These are phyloP conservation scores for Cylas formicarius DNA, from an alignment of 1,140 invertebrate species.

Conservation along the genomic window DNA sequence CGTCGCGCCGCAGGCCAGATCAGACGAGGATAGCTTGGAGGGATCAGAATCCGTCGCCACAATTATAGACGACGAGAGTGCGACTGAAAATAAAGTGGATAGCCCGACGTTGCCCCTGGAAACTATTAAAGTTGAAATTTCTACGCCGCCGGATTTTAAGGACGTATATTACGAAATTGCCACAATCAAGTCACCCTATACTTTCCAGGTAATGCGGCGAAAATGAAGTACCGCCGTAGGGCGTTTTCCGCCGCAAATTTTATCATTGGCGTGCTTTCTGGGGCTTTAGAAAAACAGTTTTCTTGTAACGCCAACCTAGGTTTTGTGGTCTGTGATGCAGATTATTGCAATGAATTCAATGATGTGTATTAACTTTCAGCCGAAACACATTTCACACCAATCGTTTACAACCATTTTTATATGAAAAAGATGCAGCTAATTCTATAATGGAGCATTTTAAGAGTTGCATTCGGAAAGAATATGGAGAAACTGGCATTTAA, in stretches of 20 bases:
- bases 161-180: constrained; percentile 82
- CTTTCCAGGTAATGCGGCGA: constrained; percentile 62
- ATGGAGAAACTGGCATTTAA: no score
- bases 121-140: constrained; percentile 78
- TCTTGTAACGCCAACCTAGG: background rate
- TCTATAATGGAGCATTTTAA: no score
- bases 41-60: constrained; percentile 56
- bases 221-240: no score
- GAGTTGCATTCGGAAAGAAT: no score
- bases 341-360: no score
- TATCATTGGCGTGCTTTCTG: no score
- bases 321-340: background rate
- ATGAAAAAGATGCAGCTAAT: no score
- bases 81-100: constrained; percentile 53
- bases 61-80: constrained; percentile 52
- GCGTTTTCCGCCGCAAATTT: no score
- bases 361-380: no score
- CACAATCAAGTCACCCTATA: constrained; percentile 81
- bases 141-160: constrained; percentile 72
- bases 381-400: no score
- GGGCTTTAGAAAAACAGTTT: constrained; percentile 2
- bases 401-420: no score
- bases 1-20: constrained; percentile 34
- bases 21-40: constrained; percentile 59
- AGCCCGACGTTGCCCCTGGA: constrained; percentile 56